These are phyloP conservation scores for Sylvilagus floridanus DNA, from an alignment of 2,797 vertebrate species.

Conservation along the genomic window DNA sequence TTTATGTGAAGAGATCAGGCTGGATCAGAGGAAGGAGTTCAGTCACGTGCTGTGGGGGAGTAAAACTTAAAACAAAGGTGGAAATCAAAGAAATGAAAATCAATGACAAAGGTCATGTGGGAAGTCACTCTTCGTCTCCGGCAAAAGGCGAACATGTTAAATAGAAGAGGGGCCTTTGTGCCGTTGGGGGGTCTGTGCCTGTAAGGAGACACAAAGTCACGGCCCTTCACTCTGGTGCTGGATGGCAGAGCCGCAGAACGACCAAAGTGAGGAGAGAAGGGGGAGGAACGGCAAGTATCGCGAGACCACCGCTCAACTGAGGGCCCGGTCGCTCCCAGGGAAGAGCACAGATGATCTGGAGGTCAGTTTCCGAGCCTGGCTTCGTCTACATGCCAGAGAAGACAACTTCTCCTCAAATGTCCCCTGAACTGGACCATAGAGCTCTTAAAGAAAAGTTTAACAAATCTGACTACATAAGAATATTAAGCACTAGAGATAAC, in stretches of 20 bases:
- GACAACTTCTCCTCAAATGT: not conserved
- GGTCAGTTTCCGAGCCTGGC: not conserved
- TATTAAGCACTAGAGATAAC: not conserved
- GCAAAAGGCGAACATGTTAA: not conserved
- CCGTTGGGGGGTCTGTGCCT: not conserved
- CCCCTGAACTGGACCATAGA: not conserved
- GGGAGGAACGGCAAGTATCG: not conserved
- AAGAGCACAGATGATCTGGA: not conserved
- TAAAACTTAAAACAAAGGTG: conserved; percentile 22
- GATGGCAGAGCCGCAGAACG: not conserved
- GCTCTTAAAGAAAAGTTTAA: conserved; percentile 2
- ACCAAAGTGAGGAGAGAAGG: not conserved
- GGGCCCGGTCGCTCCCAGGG: not conserved
- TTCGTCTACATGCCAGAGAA: not conserved
- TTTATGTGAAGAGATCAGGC: not conserved
- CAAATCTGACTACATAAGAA: not conserved
- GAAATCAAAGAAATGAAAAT: conserved; percentile 26
- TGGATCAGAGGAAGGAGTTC: not conserved
- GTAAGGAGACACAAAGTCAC: not conserved
- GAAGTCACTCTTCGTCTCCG: not conserved
- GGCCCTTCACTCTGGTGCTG: not conserved
- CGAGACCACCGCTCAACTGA: not conserved
- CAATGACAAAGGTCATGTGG: not conserved
- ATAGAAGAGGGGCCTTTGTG: not conserved
- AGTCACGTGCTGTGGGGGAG: conserved; percentile 5